Evolutionary conservation across 2,113 vertebrate species (phyloP).

Genomic region (Diadophis punctatus): DNA sequence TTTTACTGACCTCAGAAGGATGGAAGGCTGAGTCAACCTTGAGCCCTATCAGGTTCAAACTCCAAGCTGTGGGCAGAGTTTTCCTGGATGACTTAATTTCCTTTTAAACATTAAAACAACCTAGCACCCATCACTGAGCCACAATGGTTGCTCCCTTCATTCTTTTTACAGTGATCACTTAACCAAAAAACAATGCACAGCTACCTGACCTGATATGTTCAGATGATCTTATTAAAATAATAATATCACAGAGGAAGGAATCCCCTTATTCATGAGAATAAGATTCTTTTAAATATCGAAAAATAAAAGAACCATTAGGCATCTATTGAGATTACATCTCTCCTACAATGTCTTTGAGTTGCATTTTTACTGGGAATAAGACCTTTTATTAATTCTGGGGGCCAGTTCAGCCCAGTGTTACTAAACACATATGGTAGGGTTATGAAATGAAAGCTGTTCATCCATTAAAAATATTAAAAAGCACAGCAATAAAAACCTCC

Average conservation of each 20-base stretch:
- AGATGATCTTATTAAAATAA: background rate
- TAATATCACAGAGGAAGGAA: background rate
- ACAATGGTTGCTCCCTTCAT: background rate
- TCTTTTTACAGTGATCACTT: background rate
- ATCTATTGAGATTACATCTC: background rate
- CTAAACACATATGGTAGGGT: background rate
- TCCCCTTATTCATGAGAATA: background rate
- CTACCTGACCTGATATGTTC: background rate
- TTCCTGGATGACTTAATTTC: background rate
- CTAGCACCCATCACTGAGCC: background rate
- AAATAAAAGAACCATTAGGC: background rate
- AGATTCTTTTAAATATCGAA: background rate
- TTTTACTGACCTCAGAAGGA: background rate
- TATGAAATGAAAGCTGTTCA: background rate
- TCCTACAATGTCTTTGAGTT: background rate
- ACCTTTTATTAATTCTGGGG: background rate
- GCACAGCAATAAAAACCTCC: background rate
- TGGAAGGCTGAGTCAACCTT: background rate
- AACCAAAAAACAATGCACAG: background rate
- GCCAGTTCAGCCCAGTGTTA: background rate
- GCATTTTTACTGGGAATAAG: background rate
- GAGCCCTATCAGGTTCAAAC: background rate
- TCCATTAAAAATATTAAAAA: background rate
- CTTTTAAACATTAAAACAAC: background rate
- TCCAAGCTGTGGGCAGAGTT: background rate